phyloP scores from a whole-genome alignment of 2,113 vertebrate species.

The Sinocyclocheilus grahami region DNA sequence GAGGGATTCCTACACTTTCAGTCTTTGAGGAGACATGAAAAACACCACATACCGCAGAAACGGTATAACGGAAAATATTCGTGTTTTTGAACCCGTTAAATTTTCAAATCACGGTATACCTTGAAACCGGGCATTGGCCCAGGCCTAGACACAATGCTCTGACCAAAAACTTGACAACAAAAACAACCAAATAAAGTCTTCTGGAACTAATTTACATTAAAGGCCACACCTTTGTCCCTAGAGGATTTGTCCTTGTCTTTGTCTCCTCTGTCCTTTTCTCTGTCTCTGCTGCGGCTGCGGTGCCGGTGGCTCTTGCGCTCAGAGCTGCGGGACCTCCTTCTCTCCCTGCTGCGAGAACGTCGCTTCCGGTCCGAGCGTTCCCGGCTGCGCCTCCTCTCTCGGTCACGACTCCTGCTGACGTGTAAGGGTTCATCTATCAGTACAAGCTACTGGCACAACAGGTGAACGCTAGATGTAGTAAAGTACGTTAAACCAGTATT shows the following conservation, averaged over 20 bases:
- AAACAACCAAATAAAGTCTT: too few relatives aligned
- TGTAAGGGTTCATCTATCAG: background rate
- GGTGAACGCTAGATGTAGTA: background rate
- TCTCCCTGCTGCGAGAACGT: slow-evolving; percentile 91
- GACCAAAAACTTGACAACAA: background rate
- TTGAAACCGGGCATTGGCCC: too few relatives aligned
- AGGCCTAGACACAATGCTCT: background rate
- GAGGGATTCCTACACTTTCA: too few relatives aligned
- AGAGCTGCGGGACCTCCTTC: slow-evolving; percentile 88
- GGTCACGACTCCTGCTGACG: slow-evolving; percentile 80
- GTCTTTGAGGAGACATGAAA: too few relatives aligned
- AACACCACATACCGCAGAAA: too few relatives aligned
- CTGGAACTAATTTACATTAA: too few relatives aligned
- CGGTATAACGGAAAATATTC: too few relatives aligned
- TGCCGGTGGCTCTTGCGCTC: slow-evolving; percentile 92
- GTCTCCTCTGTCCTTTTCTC: slow-evolving; percentile 83
- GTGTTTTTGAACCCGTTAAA: too few relatives aligned
- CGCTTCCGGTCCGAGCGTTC: slow-evolving; percentile 87
- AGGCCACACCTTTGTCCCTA: slow-evolving; percentile 88
- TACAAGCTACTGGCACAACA: too few relatives aligned
- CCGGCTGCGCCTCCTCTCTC: slow-evolving; percentile 87
- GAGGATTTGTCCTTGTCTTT: slow-evolving; percentile 88
- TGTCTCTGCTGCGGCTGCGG: slow-evolving; percentile 89
- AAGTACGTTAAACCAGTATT: too few relatives aligned
- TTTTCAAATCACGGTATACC: too few relatives aligned